phyloP scores from a whole-genome alignment of 2,888 invertebrate genomes.

The Mesorhabditis spiculigera region DNA sequence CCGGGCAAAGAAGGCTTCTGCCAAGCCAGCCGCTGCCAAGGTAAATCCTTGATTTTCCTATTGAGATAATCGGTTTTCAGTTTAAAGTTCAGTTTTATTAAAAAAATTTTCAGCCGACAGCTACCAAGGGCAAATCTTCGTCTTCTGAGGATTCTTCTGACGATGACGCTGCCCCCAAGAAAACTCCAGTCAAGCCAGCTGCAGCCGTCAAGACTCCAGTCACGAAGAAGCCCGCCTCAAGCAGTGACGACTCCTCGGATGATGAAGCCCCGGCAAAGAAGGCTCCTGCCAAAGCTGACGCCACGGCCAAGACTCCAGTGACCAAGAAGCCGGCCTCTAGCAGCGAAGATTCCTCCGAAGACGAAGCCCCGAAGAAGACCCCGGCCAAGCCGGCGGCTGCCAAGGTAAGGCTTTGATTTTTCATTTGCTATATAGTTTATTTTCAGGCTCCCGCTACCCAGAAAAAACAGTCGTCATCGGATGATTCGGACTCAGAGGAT shows the following conservation, averaged over 20 bases:
- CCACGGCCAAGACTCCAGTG: conserved; percentile 9
- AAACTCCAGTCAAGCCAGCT: conserved; percentile 15
- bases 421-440: conserved; percentile 20
- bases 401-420: conserved; percentile 9
- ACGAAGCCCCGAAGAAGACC: conserved; percentile 20
- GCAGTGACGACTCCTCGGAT: conserved; percentile 17
- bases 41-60: conserved; percentile 11
- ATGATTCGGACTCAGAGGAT: conserved; percentile 22
- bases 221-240: conserved; percentile 12
- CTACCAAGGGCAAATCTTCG: background rate
- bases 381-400: conserved; percentile 12
- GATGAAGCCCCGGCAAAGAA: conserved; percentile 18
- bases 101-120: too few relatives aligned
- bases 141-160: conserved; percentile 20
- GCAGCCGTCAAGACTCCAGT: background rate
- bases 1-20: conserved; percentile 9
- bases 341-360: conserved; percentile 18
- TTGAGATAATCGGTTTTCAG: conserved; percentile 21
- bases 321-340: conserved; percentile 18
- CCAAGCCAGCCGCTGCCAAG: conserved; percentile 11
- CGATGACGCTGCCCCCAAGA: conserved; percentile 16
- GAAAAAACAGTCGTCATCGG: conserved; percentile 13
- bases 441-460: conserved; percentile 13
- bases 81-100: too few relatives aligned
- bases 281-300: background rate